Base-by-base conservation (phyloP, 2,888 invertebrate genomes). In the Mechanitis mazaeus region DNA sequence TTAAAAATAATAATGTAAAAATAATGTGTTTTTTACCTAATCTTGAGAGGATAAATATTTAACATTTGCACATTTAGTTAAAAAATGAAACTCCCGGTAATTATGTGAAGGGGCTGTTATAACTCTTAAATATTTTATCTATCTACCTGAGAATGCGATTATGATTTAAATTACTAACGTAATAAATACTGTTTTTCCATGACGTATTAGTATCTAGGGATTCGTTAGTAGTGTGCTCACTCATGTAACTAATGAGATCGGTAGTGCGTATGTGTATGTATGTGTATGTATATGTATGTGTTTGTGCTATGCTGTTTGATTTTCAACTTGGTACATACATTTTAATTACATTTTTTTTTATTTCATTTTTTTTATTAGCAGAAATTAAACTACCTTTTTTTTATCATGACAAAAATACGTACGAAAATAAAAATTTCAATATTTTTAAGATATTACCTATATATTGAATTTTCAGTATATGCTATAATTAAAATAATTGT, bases 221-320 rank as follows among this genome's bases (percentile, higher is more conserved):
- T 64, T 66, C 60, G 64, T 66, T 64, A 60, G 61, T 28, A 61
- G 59, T 56, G 64, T 58, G 58, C 54, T 56, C 54, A 59, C 61
- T 61, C 65, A 56, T 64, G 61, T 64, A 65, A 64, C 63, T 67
- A 68, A 68, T 64, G 65, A 68, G 64, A 65, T 65, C 54, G 54
- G 59, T 60, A 64, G 56, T 62, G 60, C 67, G 63, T 62, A 56
- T 56, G 55, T 62, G 59, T 54, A 35, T 28, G 50, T 61, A 45
- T 53, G 58, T 9, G 57, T 50, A 20, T 54, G 58, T 54, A 46
- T 46, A 46, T 33, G 38, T 56, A 12, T 50, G 53, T 47, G 55
- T 33, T 61, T 58, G 56, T 59, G 31, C 47, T 59, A 45, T 47
- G 42, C 54, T 54, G 60, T 67, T 61, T 66, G 57, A 66, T 57